phyloP scores from a whole-genome alignment of 1,140 invertebrate genomes.

The Probaryconus sp. region DNA sequence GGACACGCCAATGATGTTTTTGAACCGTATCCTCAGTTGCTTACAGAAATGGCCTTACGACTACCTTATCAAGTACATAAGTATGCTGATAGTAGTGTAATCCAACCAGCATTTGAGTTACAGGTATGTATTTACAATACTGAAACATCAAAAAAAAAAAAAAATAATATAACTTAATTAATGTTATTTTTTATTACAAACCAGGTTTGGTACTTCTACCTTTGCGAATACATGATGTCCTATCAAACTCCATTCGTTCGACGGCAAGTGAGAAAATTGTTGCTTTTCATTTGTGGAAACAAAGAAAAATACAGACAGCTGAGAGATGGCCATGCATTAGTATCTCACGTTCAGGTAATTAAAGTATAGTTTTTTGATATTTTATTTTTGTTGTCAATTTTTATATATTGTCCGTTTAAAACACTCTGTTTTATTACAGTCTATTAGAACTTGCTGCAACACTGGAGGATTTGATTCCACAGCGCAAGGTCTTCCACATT shows the following conservation, averaged over 20 bases:
- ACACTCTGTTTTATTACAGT: slow-evolving; percentile 74
- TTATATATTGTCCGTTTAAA: too few species aligned
- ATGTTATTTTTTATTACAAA: slow-evolving; percentile 21
- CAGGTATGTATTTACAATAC: slow-evolving; percentile 69
- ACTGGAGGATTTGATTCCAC: slow-evolving; percentile 81
- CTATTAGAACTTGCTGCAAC: slow-evolving; percentile 80
- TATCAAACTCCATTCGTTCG: slow-evolving; percentile 87
- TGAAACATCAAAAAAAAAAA: too few species aligned
- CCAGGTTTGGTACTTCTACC: slow-evolving; percentile 85
- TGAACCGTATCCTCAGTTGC: slow-evolving; percentile 92
- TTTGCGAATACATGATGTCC: slow-evolving; percentile 99
- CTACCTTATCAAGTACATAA: slow-evolving; percentile 96
- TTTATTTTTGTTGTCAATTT: slow-evolving; percentile 18
- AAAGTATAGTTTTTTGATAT: slow-evolving; percentile 11
- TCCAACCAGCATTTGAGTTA: slow-evolving; percentile 80
- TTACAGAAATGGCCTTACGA: slow-evolving; percentile 96
- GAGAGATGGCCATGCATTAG: slow-evolving; percentile 93
- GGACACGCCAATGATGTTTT: slow-evolving; percentile 95
- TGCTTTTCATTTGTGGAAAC: slow-evolving; percentile 95
- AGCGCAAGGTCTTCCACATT: slow-evolving; percentile 75
- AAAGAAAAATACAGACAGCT: slow-evolving; percentile 97
- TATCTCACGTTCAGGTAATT: slow-evolving; percentile 86
- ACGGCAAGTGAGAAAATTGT: slow-evolving; percentile 91
- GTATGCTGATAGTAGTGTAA: slow-evolving; percentile 80
- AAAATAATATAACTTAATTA: too few species aligned